Base-by-base conservation (phyloP, 2,797 vertebrate species). In the Craterocephalus amniculus region DNA sequence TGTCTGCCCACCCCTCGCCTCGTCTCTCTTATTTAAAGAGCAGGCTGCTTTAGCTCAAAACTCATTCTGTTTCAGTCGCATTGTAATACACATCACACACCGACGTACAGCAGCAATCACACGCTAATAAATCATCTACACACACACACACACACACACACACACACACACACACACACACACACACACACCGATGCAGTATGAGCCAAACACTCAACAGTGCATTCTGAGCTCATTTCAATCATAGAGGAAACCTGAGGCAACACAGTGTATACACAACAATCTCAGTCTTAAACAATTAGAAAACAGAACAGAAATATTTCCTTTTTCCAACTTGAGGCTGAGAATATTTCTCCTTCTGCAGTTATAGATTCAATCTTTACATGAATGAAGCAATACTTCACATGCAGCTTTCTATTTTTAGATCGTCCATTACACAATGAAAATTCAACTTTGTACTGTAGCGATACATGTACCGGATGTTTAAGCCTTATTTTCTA, bases 11-110 rank as follows among this genome's bases (percentile, higher is more conserved):
- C 57, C 61, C 29, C 51, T 27, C 52, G 26, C 51, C 73, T 59
- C 24, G 61, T 83, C 79, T 67, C 55, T 85, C 83, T 90, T 86
- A 85, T 88, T 91, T 89, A 90, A 89, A 86, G 89, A 85, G 86
- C 64, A 80, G 76, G 81, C 81, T 83, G 79, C 80, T 81, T 82
- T 48, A 36, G 70, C 81, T 88, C 74, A 78, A 76, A 91, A 88
- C 83, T 76, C 84, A 79, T 83, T 88, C 81, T 74, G 81, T 63
- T 79, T 69, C 75, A 69, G 74, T 79, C 81, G 70, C 78, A 75
- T 43, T 58, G 76, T 78, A 81, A 85, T 70, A 82, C 75, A 75
- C 78, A 78, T 80, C 85, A 66, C 76, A 83, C 67, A 43, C 60
- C 10, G 76, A 80, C 80, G 76, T 61, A 74, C 71, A 78, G 75